A percentile compares a stretch with the other conserved stretches of the same genome.
Conservation (phyloP, 2,113 vertebrate species). For the Struthio camelus region DNA sequence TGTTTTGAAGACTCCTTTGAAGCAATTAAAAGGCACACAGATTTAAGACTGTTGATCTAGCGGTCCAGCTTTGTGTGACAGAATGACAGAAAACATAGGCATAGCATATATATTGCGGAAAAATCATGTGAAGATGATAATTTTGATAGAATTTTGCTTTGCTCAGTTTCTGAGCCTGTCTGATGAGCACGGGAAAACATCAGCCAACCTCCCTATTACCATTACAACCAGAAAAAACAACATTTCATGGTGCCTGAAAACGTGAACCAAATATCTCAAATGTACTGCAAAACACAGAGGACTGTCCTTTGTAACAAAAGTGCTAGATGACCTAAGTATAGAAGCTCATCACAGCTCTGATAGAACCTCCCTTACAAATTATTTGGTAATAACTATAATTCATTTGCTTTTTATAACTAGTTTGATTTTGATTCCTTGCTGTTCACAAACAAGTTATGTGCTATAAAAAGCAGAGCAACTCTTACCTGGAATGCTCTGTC, state of each 20-base stretch:
- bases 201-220: background rate
- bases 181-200: background rate
- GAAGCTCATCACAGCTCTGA: background rate
- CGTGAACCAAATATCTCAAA: background rate
- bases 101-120: background rate
- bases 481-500: constrained; percentile 98
- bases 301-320: background rate
- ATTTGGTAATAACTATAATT: background rate
- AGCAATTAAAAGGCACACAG: background rate
- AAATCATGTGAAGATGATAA: background rate
- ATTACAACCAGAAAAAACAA: background rate
- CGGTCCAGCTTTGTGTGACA: fast-evolving
- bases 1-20: background rate
- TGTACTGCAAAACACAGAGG: background rate
- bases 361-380: background rate
- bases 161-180: background rate
- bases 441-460: background rate
- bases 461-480: constrained; percentile 55
- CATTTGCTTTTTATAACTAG: constrained; percentile 39
- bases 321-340: background rate
- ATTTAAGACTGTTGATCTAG: background rate
- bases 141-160: background rate
- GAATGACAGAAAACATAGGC: background rate
- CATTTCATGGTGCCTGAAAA: background rate
- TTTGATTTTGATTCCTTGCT: background rate